Evolutionary conservation across 2,113 vertebrate genomes (phyloP), one percentile per base, ranked within the genome.

Genomic region (Heterotilapia buettikoferi): DNA sequence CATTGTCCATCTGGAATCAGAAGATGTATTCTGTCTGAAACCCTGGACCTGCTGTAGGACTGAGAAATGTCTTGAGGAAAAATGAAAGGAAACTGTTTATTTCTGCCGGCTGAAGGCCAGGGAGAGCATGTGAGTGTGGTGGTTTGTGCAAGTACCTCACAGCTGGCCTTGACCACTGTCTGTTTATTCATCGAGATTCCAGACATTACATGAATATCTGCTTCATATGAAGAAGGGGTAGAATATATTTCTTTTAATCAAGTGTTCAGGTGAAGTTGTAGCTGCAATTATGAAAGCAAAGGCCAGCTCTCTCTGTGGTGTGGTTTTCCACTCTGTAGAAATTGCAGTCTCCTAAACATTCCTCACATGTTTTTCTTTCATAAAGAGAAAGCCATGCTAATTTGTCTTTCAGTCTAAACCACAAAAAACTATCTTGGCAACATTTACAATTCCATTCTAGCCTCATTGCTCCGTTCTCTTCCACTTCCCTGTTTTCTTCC

Each of bases 311-410:
- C 56, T 21, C 84, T 91, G 84, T 38, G 85, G 88, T 91, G 79
- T 38, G 86, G 90, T 89, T 89, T 93, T 85, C 61, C 59, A 24
- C 79, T 90, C 76, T 36, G 88, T 54, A 86, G 84, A 88, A 86
- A 90, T 45, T 85, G 59, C 54, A 56, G 68, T 73, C 88, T 89
- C 45, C 53, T 7, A 19, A 88, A 90, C 86, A 94, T 95, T 95
- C 93, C 93, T 95, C 61, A 50, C 71, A 80, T 91, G 85, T 90
- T 93, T 93, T 88, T 71, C 63, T 91, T 89, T 88, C 56, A 52
- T 31, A 57, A 61, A 92, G 79, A 84, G 33, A 92, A 88, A 92
- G 63, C 84, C 52, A 47, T 76, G 56, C 79, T 84, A 85, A 94
- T 92, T 91, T 90, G 43, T 88, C 85, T 91, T 86, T 92, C 79